Percentiles rank a stretch among this genome's conserved stretches.
These are phyloP conservation scores for Phyllostomus discolor DNA, from an alignment of 2,113 vertebrate genomes.

Conservation along the genomic window DNA sequence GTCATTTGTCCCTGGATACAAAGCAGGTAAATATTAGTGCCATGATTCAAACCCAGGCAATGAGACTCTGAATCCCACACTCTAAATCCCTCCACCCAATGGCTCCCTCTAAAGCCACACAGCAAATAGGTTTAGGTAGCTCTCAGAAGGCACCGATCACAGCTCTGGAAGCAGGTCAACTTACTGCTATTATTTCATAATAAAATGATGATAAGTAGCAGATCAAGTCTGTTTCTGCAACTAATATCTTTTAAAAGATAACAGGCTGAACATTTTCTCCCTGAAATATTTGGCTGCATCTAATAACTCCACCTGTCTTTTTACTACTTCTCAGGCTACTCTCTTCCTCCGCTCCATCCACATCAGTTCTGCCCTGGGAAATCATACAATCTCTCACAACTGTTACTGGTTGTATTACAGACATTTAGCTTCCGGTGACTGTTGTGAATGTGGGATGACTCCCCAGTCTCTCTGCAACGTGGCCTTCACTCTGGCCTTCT, in stretches of 20 bases:
- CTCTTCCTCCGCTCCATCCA: background rate
- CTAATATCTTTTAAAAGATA: background rate
- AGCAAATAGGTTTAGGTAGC: background rate
- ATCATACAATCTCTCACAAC: background rate
- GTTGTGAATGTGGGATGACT: background rate
- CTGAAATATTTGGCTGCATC: background rate
- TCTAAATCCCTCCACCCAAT: background rate
- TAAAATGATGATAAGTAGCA: background rate
- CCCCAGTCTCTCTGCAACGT: background rate
- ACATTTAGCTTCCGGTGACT: background rate
- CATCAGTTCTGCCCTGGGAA: background rate
- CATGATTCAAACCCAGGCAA: background rate
- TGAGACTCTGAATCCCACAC: background rate
- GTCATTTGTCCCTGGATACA: background rate
- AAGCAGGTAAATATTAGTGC: background rate
- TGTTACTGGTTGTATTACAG: background rate
- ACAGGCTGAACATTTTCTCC: background rate
- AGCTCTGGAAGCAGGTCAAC: background rate
- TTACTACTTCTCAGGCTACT: background rate
- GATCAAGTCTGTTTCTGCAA: background rate
- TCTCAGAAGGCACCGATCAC: background rate
- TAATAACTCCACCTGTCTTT: background rate
- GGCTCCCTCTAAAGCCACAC: background rate
- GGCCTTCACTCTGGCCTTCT: background rate
- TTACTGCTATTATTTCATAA: background rate